These are phyloP conservation scores for Mastomys coucha DNA, from an alignment of 2,113 vertebrate species.

Conservation along the genomic window DNA sequence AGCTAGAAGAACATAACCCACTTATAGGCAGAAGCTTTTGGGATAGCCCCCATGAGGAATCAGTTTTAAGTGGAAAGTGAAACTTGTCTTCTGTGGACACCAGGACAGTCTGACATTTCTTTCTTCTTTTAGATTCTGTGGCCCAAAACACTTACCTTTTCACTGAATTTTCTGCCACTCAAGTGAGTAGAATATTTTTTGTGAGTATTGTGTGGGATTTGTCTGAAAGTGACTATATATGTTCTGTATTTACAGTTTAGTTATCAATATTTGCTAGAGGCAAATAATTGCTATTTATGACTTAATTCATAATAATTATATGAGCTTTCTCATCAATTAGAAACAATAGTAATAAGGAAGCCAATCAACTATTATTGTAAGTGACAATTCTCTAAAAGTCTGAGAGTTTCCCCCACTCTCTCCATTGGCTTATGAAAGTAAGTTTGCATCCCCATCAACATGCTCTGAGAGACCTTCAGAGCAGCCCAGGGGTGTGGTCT, in stretches of 20 bases:
- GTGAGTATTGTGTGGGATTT: background rate
- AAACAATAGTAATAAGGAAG: background rate
- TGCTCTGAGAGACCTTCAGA: background rate
- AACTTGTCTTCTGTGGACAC: background rate
- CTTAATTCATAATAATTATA: background rate
- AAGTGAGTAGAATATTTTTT: conserved; percentile 61
- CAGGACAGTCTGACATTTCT: background rate
- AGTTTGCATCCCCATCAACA: background rate
- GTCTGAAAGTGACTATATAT: background rate
- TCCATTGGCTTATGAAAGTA: background rate
- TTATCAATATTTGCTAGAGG: background rate
- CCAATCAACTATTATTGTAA: too few relatives aligned
- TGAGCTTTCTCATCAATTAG: background rate
- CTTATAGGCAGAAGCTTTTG: too few relatives aligned
- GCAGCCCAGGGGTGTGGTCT: background rate
- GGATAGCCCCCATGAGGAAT: background rate
- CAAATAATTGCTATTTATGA: background rate
- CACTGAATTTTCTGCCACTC: conserved; percentile 66
- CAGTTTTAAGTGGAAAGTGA: background rate
- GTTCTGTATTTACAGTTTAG: background rate
- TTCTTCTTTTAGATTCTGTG: conserved; percentile 75
- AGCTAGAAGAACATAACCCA: too few relatives aligned
- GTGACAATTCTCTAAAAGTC: background rate
- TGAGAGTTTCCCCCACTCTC: too few relatives aligned
- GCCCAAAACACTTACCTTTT: conserved; percentile 56